A percentile compares a stretch with the other conserved stretches of the same genome.
Evolutionary conservation across 2,113 vertebrate genomes (phyloP).

Genomic region (Cheirogaleus medius): DNA sequence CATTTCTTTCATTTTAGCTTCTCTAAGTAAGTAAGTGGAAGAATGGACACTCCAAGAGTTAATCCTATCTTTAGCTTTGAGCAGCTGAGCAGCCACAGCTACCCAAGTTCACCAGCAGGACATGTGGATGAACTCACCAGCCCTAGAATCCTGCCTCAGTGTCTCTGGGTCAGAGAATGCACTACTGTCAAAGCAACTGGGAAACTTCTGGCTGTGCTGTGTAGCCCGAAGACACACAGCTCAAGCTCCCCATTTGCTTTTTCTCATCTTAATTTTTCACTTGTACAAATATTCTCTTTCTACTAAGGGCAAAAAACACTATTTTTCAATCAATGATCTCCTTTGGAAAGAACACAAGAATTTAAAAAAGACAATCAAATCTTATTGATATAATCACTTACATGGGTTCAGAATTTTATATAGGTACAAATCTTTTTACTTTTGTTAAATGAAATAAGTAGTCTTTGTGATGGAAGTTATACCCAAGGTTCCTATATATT

Average conservation of each 20-base stretch:
- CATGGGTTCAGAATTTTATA: background rate
- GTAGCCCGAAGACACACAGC: slow-evolving; percentile 59
- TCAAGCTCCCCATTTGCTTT: slow-evolving; percentile 55
- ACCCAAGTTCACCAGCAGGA: slow-evolving; percentile 37
- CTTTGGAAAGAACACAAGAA: background rate
- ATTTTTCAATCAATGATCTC: background rate
- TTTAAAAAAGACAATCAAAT: slow-evolving; percentile 20
- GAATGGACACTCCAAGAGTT: background rate
- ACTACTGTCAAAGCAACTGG: slow-evolving; percentile 57
- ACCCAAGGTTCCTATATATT: background rate
- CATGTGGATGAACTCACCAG: slow-evolving; percentile 47
- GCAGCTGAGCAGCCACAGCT: background rate
- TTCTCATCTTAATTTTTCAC: slow-evolving; percentile 61
- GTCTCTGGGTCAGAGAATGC: slow-evolving; percentile 55
- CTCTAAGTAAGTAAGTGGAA: background rate
- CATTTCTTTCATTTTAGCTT: background rate
- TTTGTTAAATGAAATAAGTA: background rate
- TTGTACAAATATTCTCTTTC: slow-evolving; percentile 23
- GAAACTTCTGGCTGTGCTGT: slow-evolving; percentile 40
- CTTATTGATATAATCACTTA: background rate
- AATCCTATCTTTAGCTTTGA: background rate
- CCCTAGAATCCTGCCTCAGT: slow-evolving; percentile 16
- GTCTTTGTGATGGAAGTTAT: background rate
- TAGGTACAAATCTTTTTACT: background rate
- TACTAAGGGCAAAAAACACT: slow-evolving; percentile 37